Conservation (phyloP, 2,113 vertebrate genomes). For the Hippocampus barbouri region DNA sequence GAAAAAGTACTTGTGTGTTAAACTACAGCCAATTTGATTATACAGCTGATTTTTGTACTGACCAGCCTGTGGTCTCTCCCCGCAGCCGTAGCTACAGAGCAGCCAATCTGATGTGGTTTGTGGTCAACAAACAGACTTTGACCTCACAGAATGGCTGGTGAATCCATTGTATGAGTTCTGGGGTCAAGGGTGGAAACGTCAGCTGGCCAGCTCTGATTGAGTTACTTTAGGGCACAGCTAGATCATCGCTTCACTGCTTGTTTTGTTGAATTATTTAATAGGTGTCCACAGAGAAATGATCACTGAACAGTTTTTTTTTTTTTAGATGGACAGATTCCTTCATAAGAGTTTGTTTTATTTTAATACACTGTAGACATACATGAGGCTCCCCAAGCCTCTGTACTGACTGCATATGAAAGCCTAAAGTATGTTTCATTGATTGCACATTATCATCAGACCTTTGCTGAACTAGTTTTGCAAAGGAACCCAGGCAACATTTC, state of each 20-base stretch:
- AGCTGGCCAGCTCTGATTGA: slow-evolving; percentile 60
- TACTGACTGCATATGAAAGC: neutral
- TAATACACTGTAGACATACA: neutral
- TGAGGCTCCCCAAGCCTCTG: neutral
- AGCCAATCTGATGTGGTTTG: slow-evolving; percentile 72
- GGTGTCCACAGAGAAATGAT: slow-evolving; percentile 43
- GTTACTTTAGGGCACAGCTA: slow-evolving; percentile 52
- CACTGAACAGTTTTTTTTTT: neutral
- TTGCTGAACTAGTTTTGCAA: neutral
- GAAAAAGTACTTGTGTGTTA: slow-evolving; percentile 22
- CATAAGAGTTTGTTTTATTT: neutral
- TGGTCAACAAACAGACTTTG: slow-evolving; percentile 68
- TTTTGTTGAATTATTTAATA: slow-evolving; percentile 71
- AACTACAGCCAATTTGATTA: slow-evolving; percentile 32
- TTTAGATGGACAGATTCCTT: neutral
- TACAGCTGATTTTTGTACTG: slow-evolving; percentile 34
- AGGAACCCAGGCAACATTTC: neutral
- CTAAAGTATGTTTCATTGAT: slow-evolving; percentile 1
- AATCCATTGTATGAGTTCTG: slow-evolving; percentile 48
- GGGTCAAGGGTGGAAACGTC: slow-evolving; percentile 45
- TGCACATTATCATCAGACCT: neutral
- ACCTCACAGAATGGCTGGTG: slow-evolving; percentile 54
- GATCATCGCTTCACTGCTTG: slow-evolving; percentile 52
- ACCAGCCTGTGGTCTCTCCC: slow-evolving; percentile 51
- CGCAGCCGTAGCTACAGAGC: slow-evolving; percentile 25